A percentile compares a stretch with the other conserved stretches of the same genome.
phyloP scores from a whole-genome alignment of 2,888 invertebrate genomes.

The Dugesia japonica region DNA sequence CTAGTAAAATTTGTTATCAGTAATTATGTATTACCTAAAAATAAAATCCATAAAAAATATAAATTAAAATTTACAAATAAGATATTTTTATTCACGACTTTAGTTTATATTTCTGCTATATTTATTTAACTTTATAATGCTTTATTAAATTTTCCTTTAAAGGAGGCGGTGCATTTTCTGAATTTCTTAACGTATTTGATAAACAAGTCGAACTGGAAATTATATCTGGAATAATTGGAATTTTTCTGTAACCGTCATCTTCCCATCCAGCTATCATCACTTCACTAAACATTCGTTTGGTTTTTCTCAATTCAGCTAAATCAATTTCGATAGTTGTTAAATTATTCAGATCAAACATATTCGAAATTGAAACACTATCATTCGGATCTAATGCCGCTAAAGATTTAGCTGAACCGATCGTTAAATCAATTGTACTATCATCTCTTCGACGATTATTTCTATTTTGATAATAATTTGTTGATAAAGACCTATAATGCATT shows the following conservation, averaged over 20 bases:
- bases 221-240: neutral
- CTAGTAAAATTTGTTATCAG: too few relatives aligned
- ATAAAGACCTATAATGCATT: neutral
- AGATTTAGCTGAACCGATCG: neutral
- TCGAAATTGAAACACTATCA: neutral
- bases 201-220: neutral
- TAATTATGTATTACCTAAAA: neutral
- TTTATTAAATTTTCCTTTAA: neutral
- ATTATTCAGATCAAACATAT: conserved; percentile 8
- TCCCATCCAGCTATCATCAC: neutral
- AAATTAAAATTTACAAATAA: neutral
- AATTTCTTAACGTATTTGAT: neutral
- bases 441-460: neutral
- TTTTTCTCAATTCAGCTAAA: neutral
- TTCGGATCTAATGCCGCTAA: neutral
- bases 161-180: neutral
- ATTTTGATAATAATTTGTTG: neutral
- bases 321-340: conserved; percentile 8
- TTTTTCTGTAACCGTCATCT: neutral
- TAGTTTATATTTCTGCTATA: neutral
- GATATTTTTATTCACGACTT: neutral
- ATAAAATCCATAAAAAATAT: neutral
- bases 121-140: neutral
- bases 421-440: neutral
- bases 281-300: neutral